Evolutionary conservation across 2,113 vertebrate species (phyloP).

Genomic region (Notechis scutatus): DNA sequence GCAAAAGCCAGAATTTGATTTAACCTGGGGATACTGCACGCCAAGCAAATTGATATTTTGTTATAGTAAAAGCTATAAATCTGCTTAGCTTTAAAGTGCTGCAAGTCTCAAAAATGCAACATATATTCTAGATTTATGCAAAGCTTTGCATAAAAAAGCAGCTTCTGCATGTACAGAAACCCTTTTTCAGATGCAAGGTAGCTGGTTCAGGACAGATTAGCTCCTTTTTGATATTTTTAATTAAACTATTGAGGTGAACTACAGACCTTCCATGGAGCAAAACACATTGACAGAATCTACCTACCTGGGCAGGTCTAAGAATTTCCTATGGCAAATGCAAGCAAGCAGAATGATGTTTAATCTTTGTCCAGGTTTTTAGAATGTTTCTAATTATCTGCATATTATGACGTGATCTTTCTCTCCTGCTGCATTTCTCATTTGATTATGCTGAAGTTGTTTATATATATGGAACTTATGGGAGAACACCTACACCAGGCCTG

Average conservation of each 20-base stretch:
- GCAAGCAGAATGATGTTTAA: background rate
- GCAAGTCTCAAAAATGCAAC: background rate
- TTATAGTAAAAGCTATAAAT: background rate
- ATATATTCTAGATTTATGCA: background rate
- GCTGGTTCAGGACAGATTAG: background rate
- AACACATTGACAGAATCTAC: background rate
- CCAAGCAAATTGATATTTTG: background rate
- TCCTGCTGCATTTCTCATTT: background rate
- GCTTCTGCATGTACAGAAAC: background rate
- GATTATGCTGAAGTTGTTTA: background rate
- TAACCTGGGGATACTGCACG: background rate
- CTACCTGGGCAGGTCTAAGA: background rate
- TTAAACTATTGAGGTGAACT: background rate
- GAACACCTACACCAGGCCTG: too few species aligned
- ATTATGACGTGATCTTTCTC: background rate
- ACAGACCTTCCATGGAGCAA: background rate
- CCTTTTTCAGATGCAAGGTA: background rate
- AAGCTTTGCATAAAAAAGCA: background rate
- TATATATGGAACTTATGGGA: background rate
- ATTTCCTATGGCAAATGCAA: background rate
- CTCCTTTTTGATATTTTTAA: background rate
- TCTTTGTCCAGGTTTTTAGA: background rate
- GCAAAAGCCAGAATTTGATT: background rate
- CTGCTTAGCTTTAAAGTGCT: conserved; percentile 4
- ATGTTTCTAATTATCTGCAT: background rate